Base-by-base conservation (phyloP, 2,888 invertebrate species). In the Tenthredo notha region DNA sequence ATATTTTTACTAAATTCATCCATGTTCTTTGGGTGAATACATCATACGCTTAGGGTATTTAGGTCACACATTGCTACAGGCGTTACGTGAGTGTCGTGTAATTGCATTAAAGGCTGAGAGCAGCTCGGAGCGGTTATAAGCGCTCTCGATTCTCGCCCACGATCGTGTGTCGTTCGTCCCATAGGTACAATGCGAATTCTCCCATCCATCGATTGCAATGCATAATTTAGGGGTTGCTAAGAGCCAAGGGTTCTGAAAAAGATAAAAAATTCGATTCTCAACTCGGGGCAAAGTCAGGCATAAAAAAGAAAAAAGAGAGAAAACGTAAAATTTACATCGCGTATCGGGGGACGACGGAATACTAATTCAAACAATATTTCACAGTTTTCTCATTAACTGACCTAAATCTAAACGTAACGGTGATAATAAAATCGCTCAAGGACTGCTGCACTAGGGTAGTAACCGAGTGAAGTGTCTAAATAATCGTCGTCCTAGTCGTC, bases 51-150 rank as follows among this genome's bases (percentile, higher is more conserved):
- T 12, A 67, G 10, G 43, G 43, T 40, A 74, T 74, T 21, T 74
- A 1, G 72, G 72, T 74, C 50, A 77, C 54, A 77, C 25, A 21
- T n/a, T 43, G 40, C n/a, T 74, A 54, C 77, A 77, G 54, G 77
- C 54, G 77, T 77, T 77, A 77, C 77, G 50, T 33, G 54, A 77
- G 77, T 77, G 77, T 77, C 77, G 33, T 40, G 29, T 77, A 77
- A 77, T 77, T 77, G 50, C 50, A 77, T 77, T 40, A 77, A 77
- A n/a, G 54, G 15, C 29, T 33, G 50, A 77, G 77, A 77, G 77
- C 50, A 2, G 77, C 77, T 77, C 40, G 29, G 54, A 77, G 50
- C 54, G 25, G 29, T 77, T 54, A 77, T 50, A 54, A 77, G 33
- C 77, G 77, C 33, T n/a, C 29, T 29, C 25, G 15, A 77, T 77